A percentile compares a stretch with the other conserved stretches of the same genome.
These are phyloP conservation scores for Ancistrus triradiatus DNA, from an alignment of 2,113 vertebrate genomes.

Conservation along the genomic window DNA sequence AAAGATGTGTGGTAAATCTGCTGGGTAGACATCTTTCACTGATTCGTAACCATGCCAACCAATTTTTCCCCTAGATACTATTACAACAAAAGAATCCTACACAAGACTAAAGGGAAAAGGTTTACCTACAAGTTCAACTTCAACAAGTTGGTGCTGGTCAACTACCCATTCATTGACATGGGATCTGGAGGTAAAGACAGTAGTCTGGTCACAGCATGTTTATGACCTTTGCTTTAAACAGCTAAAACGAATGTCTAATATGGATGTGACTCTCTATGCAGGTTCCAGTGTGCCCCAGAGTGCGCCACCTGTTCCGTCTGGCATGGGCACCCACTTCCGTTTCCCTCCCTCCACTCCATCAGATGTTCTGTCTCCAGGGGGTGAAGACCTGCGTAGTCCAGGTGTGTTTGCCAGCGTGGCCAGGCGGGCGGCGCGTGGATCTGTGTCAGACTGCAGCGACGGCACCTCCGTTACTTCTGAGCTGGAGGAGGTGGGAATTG, in stretches of 20 bases:
- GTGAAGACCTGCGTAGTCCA: constrained; percentile 82
- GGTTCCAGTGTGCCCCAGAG: constrained; percentile 84
- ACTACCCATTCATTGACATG: constrained; percentile 89
- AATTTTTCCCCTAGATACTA: constrained; percentile 72
- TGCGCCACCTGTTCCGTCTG: constrained; percentile 80
- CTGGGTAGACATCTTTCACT: no score
- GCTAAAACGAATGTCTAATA: no score
- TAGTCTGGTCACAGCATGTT: background rate
- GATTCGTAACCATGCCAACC: constrained; percentile 32
- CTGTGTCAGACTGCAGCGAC: constrained; percentile 86
- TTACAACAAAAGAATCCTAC: constrained; percentile 90
- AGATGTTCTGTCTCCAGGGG: constrained; percentile 79
- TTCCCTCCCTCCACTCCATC: constrained; percentile 85
- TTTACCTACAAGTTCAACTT: constrained; percentile 97
- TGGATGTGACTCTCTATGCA: constrained; percentile 49
- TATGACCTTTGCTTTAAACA: background rate
- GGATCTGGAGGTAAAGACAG: constrained; percentile 65
- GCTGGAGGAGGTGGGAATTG: constrained; percentile 77
- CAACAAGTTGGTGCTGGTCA: constrained; percentile 90
- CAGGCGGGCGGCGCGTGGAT: constrained; percentile 79
- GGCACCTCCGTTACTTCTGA: constrained; percentile 84
- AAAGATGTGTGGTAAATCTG: no score
- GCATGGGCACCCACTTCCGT: constrained; percentile 78
- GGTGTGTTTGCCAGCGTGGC: constrained; percentile 77
- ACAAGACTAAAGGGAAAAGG: constrained; percentile 89